Conservation (phyloP, 2,797 vertebrate genomes). For the Myripristis murdjan region DNA sequence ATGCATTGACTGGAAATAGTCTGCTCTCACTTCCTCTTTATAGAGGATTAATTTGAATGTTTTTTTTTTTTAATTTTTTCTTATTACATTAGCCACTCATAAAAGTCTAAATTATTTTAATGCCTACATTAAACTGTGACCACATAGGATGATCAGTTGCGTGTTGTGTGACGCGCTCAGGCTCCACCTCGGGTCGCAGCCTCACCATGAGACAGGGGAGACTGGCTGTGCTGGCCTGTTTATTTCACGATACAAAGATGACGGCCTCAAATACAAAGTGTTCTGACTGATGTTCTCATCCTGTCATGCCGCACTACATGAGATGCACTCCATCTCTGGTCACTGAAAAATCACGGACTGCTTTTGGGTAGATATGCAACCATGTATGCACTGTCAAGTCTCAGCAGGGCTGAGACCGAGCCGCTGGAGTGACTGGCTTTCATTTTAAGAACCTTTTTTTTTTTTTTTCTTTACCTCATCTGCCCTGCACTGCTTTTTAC, state of each 20-base stretch:
- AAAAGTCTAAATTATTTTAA: too few species aligned
- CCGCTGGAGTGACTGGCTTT: conserved; percentile 47
- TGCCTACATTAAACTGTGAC: too few species aligned
- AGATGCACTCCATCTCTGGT: conserved; percentile 49
- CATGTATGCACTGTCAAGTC: conserved; percentile 43
- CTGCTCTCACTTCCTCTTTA: too few species aligned
- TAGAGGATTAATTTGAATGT: too few species aligned
- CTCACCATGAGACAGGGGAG: conserved; percentile 32
- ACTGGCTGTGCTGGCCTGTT: conserved; percentile 22
- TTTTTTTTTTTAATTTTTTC: too few species aligned
- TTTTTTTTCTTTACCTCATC: conserved; percentile 26
- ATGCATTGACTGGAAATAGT: too few species aligned
- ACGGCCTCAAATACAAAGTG: conserved; percentile 58
- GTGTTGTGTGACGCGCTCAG: neutral
- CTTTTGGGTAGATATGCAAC: conserved; percentile 50
- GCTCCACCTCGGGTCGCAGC: conserved; percentile 5
- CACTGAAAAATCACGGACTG: conserved; percentile 50
- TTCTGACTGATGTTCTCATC: conserved; percentile 67
- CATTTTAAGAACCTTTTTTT: conserved; percentile 38
- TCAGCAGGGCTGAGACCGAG: conserved; percentile 49
- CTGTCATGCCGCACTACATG: conserved; percentile 37
- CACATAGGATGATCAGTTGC: too few species aligned
- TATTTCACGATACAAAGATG: conserved; percentile 66
- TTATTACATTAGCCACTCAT: too few species aligned
- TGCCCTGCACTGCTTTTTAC: conserved; percentile 15